phyloP scores from a whole-genome alignment of 1,140 invertebrate genomes.

The Zaprionus camerounensis region DNA sequence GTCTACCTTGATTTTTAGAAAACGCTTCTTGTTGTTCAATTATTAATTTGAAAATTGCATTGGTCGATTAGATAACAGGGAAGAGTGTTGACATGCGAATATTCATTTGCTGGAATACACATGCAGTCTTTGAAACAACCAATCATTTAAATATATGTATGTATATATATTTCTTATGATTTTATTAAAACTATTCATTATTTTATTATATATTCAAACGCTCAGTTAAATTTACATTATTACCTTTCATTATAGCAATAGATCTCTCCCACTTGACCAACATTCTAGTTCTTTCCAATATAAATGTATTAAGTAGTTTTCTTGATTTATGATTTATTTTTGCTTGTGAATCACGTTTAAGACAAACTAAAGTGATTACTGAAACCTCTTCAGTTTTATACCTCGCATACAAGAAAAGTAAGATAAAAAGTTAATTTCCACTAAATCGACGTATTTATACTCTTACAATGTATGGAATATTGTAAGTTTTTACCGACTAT shows the following conservation, averaged over 20 bases:
- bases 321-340: neutral
- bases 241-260: neutral
- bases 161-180: too few relatives aligned
- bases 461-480: neutral
- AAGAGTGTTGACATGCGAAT: neutral
- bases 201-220: too few relatives aligned
- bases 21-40: neutral
- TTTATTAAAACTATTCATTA: too few relatives aligned
- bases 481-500: neutral
- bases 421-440: neutral
- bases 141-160: too few relatives aligned
- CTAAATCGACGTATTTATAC: neutral
- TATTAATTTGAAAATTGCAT: conserved; percentile 5
- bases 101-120: too few relatives aligned
- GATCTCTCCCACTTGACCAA: neutral
- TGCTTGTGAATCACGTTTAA: neutral
- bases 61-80: neutral
- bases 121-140: too few relatives aligned
- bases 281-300: neutral
- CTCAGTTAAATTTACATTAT: too few relatives aligned
- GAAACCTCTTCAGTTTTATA: neutral
- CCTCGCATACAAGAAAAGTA: neutral
- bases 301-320: too few relatives aligned
- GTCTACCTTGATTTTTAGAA: neutral
- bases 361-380: neutral